phyloP scores from a whole-genome alignment of 1,140 invertebrate genomes.

The Latrodectus geometricus region DNA sequence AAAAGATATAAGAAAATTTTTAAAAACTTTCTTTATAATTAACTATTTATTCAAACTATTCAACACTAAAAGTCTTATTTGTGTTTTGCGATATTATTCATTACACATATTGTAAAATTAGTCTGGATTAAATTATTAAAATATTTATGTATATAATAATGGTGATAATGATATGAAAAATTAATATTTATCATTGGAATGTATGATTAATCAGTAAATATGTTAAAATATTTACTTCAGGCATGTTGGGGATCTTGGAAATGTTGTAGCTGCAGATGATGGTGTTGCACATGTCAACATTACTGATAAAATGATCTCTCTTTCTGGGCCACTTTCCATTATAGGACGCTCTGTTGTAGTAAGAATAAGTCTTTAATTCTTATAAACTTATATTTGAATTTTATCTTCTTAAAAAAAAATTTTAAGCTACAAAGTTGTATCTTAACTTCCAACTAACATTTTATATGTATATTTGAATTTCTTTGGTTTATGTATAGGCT shows the following conservation, averaged over 20 bases:
- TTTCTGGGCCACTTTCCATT: slow-evolving; percentile 79
- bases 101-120: too few species aligned
- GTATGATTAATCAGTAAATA: not conserved
- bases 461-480: too few species aligned
- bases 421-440: too few species aligned
- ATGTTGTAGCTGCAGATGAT: slow-evolving; percentile 70
- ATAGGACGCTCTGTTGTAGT: slow-evolving; percentile 82
- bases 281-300: slow-evolving; percentile 85
- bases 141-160: too few species aligned
- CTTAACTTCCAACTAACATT: too few species aligned
- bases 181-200: too few species aligned
- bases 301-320: slow-evolving; percentile 78
- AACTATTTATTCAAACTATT: not conserved
- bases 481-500: too few species aligned
- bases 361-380: not conserved
- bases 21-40: too few species aligned
- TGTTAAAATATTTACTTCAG: slow-evolving; percentile 44
- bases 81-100: not conserved
- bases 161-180: too few species aligned
- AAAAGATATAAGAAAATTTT: not conserved
- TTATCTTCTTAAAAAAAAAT: too few species aligned
- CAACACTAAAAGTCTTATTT: not conserved
- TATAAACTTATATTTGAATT: slow-evolving; percentile 70
- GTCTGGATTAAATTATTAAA: too few species aligned
- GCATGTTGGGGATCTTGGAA: slow-evolving; percentile 87